Evolutionary conservation across 2,113 vertebrate genomes (phyloP), one percentile per base, ranked within the genome.

Genomic region (Eupsittula cactorum): DNA sequence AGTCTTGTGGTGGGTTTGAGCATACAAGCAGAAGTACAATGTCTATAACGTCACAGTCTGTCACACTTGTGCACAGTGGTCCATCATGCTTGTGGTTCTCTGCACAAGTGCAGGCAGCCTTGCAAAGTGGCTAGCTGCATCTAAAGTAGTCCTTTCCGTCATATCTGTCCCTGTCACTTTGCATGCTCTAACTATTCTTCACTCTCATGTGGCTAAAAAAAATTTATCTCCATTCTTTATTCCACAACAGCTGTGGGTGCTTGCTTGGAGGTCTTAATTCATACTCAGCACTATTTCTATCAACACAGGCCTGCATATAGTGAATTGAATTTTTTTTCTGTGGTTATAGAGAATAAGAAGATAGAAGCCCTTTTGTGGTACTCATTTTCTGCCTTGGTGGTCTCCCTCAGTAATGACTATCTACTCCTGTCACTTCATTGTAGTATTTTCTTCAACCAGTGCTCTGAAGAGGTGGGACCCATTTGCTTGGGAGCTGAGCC

Each of bases 21-120:
- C 23, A 29, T 46, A 27, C 2, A 0, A 67, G 31, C 11, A 33
- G 44, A 42, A 13, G 44, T 29, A 33, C 29, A 16, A 6, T 3
- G 6, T 65, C 25, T 47, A 46, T 77, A 67, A 65, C 0, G 0
- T 46, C 71, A 64, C 0, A 1, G 31, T 68, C 68, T 7, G 3
- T 80, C 68, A 25, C 1, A 0, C 41, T 73, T 83, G n/a, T 42
- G 29, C 46, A 53, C 50, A 67, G 2, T 0, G 1, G 35, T 69
- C 47, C 18, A 8, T 47, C 29, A 42, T 11, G 7, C 24, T 62
- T 62, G 24, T 37, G 35, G n/a, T 37, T 62, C 23, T 37, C 24
- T 62, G 59, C 24, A 37, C 35, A 35, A 47, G n/a, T 23, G 44
- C n/a, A 42, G 27, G 41, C 21, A 63, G 69, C 19, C n/a, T 71